Conservation (phyloP, 2,888 invertebrate species). For the Microctonus hyperodae region DNA sequence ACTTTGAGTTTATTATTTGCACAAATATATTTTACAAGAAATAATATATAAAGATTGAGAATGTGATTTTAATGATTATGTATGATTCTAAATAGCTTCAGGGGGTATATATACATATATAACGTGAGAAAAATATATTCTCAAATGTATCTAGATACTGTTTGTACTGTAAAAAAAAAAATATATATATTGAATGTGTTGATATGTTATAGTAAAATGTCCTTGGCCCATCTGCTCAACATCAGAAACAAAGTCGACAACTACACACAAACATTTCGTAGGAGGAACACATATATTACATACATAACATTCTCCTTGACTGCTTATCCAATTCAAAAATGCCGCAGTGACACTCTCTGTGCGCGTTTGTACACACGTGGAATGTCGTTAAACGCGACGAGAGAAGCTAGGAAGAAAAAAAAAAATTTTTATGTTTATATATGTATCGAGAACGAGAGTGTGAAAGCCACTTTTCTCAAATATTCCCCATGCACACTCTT, state of each 20-base stretch:
- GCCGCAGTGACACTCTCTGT: slow-evolving; percentile 24
- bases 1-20: slow-evolving; percentile 9
- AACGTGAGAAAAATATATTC: not conserved
- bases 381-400: slow-evolving; percentile 11
- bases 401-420: slow-evolving; percentile 11
- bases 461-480: not conserved
- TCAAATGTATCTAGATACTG: not conserved
- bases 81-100: slow-evolving; percentile 21
- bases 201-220: too few species aligned
- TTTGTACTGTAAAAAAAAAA: slow-evolving; percentile 7
- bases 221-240: slow-evolving; percentile 23
- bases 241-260: slow-evolving; percentile 11
- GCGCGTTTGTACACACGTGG: slow-evolving; percentile 21
- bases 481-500: not conserved
- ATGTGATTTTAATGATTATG: not conserved
- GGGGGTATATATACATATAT: not conserved
- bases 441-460: slow-evolving; percentile 10
- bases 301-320: slow-evolving; percentile 10
- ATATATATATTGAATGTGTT: slow-evolving; percentile 18
- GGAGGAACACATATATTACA: not conserved
- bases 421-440: slow-evolving; percentile 7
- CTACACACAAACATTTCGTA: not conserved
- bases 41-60: too few species aligned
- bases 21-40: too few species aligned
- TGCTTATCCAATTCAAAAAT: slow-evolving; percentile 31